Evolutionary conservation across 2,888 invertebrate genomes (phyloP), one percentile per base, ranked within the genome.

Genomic region (Charanyca ferruginea): DNA sequence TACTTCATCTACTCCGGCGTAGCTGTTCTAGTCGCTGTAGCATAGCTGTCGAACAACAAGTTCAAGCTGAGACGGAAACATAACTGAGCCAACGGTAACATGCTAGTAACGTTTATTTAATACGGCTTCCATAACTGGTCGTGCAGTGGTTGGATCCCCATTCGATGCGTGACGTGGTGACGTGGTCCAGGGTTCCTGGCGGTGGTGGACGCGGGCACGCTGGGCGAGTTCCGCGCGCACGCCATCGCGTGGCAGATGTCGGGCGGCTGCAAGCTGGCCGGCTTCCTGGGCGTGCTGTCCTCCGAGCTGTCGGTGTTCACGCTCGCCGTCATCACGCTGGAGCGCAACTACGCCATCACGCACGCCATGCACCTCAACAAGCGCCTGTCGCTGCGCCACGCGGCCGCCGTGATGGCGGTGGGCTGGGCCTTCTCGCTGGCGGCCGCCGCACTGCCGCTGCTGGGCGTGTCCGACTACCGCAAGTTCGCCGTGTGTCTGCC

Each of bases 161-260:
- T 9, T 32, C 32, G 32, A 41, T 16, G 32, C 22, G 28, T 41
- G 9, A 20, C 23, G 18, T 3, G n/a, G 4, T 63, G 47, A 22
- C 2, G 41, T 18, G 22, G n/a, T 11, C 7, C 51, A 97, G 99
- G 99, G 0, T 97, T 99, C 85, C 94, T 99, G 85, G 99, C 99
- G 0, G 98, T 99, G 48, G 98, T 99, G 58, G 99, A 99, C 92
- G 99, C 99, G 0, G 98, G 98, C 23, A 99, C 99, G 0, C 94
- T 99, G 67, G 99, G 99, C 25, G 98, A 99, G 93, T 99, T 99
- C 94, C 97, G 99, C 81, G 98, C 98, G 96, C 98, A 98, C 93
- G 99, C 99, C 18, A 99, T 99, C 77, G 98, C 98, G 0, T 99
- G 99, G 99, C 99, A 99, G 96, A 98, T 98, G 97, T 98, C 98